Evolutionary conservation across 1,140 invertebrate genomes (phyloP), one percentile per base, ranked within the genome.

Genomic region (Monomorium pharaonis): DNA sequence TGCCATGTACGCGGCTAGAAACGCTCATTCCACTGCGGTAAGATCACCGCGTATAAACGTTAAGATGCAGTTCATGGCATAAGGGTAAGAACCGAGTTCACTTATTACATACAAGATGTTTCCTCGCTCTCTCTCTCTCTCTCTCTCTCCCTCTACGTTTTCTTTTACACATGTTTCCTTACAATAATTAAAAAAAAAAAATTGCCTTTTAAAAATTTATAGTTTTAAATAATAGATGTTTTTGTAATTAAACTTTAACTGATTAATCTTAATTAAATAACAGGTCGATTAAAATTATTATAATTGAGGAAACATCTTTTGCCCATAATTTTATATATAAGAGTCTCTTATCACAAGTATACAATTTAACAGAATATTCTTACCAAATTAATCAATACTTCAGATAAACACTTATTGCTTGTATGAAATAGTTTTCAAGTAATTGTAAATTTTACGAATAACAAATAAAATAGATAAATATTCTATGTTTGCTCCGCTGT

Each of bases 51-150:
- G 3, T 56, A 33, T 56, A 47, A 60, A 72, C 42, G 33, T 69
- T 37, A 69, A 69, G 56, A 49, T 80, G 62, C 47, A 78, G 24
- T 72, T 47, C 27, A 33, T 47, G 54, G 24, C 33, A 3, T 56
- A n/a, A 80, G 33, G 5, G 24, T 56, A 72, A 58, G 14, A 56
- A 54, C 62, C 16, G 16, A 74, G 18, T 72, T 5, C n/a, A 72
- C 37, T 9, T 47, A 72, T 44, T 42, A 72, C 27, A 30, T 30
- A 24, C 24, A 33, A 4, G 18, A 37, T 18, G 18, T 58, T 58
- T 21, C 4, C 16, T 14, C 6, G 42, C 18, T 81, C 10, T 69
- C n/a, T n/a, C n/a, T n/a, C n/a, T n/a, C 16, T 14, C 6, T 27
- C 18, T 81, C 10, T 69, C n/a, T n/a, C n/a, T n/a, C n/a, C n/a